phyloP scores from a whole-genome alignment of 2,888 invertebrate genomes.

The Xestia xanthographa region DNA sequence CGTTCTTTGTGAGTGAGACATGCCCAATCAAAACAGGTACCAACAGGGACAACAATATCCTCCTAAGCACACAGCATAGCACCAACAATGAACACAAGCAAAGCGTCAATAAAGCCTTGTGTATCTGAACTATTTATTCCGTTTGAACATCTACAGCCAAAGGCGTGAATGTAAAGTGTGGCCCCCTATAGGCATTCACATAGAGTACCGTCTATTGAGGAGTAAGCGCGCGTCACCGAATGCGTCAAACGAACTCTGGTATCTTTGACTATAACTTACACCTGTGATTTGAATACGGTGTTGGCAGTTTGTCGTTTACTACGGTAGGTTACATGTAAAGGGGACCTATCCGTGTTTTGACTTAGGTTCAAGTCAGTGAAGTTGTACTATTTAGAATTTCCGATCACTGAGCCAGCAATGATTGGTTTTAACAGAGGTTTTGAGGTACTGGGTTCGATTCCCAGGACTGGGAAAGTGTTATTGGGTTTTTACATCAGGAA shows the following conservation, averaged over 20 bases:
- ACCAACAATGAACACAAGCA: not conserved
- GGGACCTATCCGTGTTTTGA: not conserved
- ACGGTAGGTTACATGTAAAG: not conserved
- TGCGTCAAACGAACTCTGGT: slow-evolving; percentile 34
- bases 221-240: slow-evolving; percentile 19
- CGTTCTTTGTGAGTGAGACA: not conserved
- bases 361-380: not conserved
- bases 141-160: slow-evolving; percentile 19
- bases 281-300: slow-evolving; percentile 34
- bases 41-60: not conserved
- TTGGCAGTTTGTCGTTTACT: slow-evolving; percentile 9
- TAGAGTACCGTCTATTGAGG: slow-evolving; percentile 24
- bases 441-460: no score
- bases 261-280: slow-evolving; percentile 15
- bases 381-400: not conserved
- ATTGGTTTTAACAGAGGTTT: not conserved
- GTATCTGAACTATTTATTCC: slow-evolving; percentile 17
- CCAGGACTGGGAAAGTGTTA: no score
- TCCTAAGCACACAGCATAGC: not conserved
- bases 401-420: no score
- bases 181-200: slow-evolving; percentile 15
- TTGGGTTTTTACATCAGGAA: no score
- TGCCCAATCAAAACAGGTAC: not conserved
- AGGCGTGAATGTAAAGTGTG: slow-evolving; percentile 22
- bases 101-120: slow-evolving; percentile 3